These are phyloP conservation scores for Sakesphorus luctuosus DNA, from an alignment of 2,113 vertebrate species.

Conservation along the genomic window DNA sequence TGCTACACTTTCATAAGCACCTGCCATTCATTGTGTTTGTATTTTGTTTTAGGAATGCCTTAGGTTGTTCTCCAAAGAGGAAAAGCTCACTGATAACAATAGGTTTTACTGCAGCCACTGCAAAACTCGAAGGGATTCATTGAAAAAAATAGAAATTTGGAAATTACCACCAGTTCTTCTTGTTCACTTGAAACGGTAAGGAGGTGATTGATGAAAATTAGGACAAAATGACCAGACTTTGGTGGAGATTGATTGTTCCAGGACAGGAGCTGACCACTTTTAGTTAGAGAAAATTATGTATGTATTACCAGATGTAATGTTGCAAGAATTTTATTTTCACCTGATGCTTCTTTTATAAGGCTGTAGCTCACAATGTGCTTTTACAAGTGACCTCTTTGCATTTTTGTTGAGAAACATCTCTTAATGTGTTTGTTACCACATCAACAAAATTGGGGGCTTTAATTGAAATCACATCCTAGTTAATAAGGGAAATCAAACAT, in stretches of 20 bases:
- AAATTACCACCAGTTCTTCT: constrained; percentile 94
- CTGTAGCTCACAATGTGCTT: not conserved
- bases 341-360: not conserved
- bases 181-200: constrained; percentile 95
- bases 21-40: not conserved
- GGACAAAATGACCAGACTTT: not conserved
- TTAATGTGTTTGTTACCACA: not conserved
- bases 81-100: constrained; percentile 95
- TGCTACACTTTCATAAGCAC: not conserved
- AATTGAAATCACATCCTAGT: not conserved
- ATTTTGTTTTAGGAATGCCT: constrained; percentile 88
- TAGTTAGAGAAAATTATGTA: not conserved
- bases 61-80: constrained; percentile 96
- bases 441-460: not conserved
- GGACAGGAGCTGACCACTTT: not conserved
- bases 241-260: not conserved
- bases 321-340: not conserved
- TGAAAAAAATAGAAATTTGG: constrained; percentile 99
- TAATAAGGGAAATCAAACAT: not conserved
- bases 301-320: not conserved
- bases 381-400: not conserved
- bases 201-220: not conserved
- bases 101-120: constrained; percentile 96
- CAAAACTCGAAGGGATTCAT: constrained; percentile 91
- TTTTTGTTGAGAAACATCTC: not conserved